These are phyloP conservation scores for Pemphredon lugubris DNA, from an alignment of 2,888 invertebrate genomes.

Conservation along the genomic window DNA sequence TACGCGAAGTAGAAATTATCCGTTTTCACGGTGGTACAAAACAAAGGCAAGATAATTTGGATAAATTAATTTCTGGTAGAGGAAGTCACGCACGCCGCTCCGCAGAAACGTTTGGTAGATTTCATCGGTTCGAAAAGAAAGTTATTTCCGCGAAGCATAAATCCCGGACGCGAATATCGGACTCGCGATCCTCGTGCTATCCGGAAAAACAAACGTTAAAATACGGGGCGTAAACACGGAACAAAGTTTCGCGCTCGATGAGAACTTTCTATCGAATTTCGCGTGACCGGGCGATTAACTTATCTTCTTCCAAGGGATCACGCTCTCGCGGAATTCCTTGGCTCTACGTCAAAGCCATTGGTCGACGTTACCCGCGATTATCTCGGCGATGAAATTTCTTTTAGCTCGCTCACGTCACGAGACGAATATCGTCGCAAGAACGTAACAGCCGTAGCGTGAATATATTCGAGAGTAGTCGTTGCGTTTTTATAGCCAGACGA, in stretches of 20 bases:
- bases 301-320: slow-evolving; percentile 20
- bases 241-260: slow-evolving; percentile 16
- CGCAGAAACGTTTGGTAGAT: not conserved
- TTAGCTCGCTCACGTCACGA: no score
- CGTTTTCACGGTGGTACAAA: not conserved
- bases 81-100: not conserved
- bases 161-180: not conserved
- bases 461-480: not conserved
- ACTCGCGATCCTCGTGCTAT: not conserved
- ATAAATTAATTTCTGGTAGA: not conserved
- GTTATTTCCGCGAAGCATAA: slow-evolving; percentile 1
- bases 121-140: slow-evolving; percentile 4
- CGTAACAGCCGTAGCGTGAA: not conserved
- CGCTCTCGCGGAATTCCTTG: not conserved
- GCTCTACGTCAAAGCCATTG: not conserved
- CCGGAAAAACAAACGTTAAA: slow-evolving; percentile 15
- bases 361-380: no score
- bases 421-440: no score
- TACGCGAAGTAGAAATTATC: not conserved
- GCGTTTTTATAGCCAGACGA: no score
- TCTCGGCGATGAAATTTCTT: no score
- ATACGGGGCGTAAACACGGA: not conserved
- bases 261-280: slow-evolving; percentile 52
- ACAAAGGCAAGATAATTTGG: slow-evolving; percentile 3
- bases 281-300: slow-evolving; percentile 59